phyloP scores from a whole-genome alignment of 2,888 invertebrate species.

The Acanthoscelides obtectus region DNA sequence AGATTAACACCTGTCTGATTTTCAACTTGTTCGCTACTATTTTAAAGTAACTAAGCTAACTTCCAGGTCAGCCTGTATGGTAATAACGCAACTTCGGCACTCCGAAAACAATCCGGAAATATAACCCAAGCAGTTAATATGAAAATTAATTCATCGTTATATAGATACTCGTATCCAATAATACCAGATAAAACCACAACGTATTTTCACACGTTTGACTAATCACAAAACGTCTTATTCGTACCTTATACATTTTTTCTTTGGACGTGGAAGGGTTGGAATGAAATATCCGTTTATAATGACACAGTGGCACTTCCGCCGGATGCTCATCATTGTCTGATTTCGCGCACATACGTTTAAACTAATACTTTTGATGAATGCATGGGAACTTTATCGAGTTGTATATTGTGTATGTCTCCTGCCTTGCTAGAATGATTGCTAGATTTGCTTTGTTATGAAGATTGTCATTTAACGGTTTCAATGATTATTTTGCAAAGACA shows the following conservation, averaged over 20 bases:
- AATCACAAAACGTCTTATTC: not conserved
- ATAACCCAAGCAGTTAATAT: no score
- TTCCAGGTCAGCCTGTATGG: no score
- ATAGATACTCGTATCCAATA: no score
- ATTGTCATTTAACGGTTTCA: not conserved
- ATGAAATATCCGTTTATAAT: conserved; percentile 3
- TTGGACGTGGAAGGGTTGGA: not conserved
- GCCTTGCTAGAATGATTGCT: not conserved
- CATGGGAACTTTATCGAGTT: not conserved
- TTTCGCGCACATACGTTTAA: not conserved
- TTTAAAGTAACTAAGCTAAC: no score
- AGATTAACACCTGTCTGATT: no score
- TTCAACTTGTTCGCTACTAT: no score
- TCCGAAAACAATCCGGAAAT: no score
- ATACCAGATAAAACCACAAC: not conserved
- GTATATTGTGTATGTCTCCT: not conserved
- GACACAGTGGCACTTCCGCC: conserved; percentile 3
- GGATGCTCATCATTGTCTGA: conserved; percentile 1
- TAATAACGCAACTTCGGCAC: no score
- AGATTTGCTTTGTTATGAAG: not conserved
- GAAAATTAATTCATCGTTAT: no score
- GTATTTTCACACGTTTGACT: not conserved
- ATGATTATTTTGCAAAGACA: not conserved
- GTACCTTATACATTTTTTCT: not conserved
- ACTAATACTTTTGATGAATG: not conserved